Evolutionary conservation across 2,797 vertebrate genomes (phyloP).

Genomic region (Microctenopoma stevenorrisi): DNA sequence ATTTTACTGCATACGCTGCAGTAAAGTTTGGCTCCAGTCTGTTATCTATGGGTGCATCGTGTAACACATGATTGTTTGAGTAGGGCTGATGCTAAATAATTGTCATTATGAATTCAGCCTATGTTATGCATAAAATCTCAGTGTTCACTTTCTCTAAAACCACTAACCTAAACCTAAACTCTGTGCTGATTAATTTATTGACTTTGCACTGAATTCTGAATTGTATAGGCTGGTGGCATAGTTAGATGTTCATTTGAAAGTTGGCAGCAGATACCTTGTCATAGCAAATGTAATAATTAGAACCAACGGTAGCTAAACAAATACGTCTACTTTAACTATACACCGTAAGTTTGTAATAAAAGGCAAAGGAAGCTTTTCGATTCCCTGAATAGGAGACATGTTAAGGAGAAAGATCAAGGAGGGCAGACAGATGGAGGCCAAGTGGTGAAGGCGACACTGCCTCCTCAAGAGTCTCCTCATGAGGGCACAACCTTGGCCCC

Average conservation of each 20-base stretch:
- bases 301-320: background rate
- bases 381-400: slow-evolving; percentile 25
- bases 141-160: no score
- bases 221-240: background rate
- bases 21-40: slow-evolving; percentile 31
- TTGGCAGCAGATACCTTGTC: slow-evolving; percentile 25
- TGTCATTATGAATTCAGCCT: slow-evolving; percentile 2
- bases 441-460: slow-evolving; percentile 61
- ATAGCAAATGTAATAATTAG: slow-evolving; percentile 27
- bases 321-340: slow-evolving; percentile 12
- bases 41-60: slow-evolving; percentile 27
- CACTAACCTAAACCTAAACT: background rate
- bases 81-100: slow-evolving; percentile 4
- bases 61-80: slow-evolving; percentile 2
- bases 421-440: slow-evolving; percentile 77
- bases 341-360: slow-evolving; percentile 26
- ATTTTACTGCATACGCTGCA: slow-evolving; percentile 40
- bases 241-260: slow-evolving; percentile 11
- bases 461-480: slow-evolving; percentile 63
- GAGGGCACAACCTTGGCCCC: slow-evolving; percentile 72
- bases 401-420: slow-evolving; percentile 27
- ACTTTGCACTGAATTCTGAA: no score
- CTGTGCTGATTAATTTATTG: background rate
- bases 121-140: background rate
- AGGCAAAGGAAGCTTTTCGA: slow-evolving; percentile 29